These are phyloP conservation scores for Scopus umbretta DNA, from an alignment of 2,113 vertebrate genomes.

Conservation along the genomic window DNA sequence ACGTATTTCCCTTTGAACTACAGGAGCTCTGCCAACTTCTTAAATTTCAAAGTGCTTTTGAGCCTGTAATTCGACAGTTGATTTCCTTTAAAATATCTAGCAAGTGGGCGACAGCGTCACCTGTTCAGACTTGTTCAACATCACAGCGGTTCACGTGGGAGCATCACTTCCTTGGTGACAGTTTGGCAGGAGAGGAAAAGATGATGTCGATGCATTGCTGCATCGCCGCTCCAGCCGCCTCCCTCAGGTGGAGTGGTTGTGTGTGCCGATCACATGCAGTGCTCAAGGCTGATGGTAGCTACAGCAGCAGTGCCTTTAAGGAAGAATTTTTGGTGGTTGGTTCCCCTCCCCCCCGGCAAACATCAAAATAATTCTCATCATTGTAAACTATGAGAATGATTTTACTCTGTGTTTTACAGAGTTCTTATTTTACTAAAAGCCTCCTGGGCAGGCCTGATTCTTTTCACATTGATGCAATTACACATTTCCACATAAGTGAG, in stretches of 20 bases:
- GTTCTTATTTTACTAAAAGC: not conserved
- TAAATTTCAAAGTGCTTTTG: not conserved
- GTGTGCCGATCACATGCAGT: fast-evolving
- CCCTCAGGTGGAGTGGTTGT: not conserved
- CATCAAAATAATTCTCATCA: not conserved
- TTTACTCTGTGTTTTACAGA: not conserved
- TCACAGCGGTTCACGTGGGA: fast-evolving
- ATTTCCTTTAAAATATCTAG: not conserved
- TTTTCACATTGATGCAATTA: not conserved
- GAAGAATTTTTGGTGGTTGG: not conserved
- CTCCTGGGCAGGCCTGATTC: not conserved
- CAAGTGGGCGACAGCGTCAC: not conserved
- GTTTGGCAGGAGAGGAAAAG: not conserved
- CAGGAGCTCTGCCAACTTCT: not conserved
- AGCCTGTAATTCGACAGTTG: not conserved
- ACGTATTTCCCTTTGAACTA: not conserved
- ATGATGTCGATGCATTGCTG: not conserved
- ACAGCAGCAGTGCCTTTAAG: not conserved
- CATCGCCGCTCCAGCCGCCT: fast-evolving
- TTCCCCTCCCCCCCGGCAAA: not conserved
- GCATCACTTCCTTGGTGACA: not conserved
- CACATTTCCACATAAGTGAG: not conserved
- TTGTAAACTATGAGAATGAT: not conserved
- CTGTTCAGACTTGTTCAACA: not conserved
- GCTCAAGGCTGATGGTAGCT: not conserved